Percentiles rank a stretch among this genome's conserved stretches.
These are phyloP conservation scores for Cheracebus regulus DNA, from an alignment of 2,797 vertebrate genomes.

Conservation along the genomic window DNA sequence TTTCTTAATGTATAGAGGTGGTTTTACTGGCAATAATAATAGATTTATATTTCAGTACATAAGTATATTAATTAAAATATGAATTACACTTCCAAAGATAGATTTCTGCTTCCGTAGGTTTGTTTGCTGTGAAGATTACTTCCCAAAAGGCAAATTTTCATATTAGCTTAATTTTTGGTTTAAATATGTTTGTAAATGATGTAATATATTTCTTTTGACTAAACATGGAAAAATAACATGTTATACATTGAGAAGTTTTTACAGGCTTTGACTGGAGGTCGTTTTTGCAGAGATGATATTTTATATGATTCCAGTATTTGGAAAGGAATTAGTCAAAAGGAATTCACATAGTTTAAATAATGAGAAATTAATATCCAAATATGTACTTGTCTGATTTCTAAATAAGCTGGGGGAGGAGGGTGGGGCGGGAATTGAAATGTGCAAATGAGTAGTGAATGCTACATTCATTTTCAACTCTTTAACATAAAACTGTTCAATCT, in stretches of 20 bases:
- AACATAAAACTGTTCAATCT: slow-evolving; percentile 79
- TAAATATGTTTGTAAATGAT: slow-evolving; percentile 79
- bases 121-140: slow-evolving; percentile 83
- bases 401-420: slow-evolving; percentile 77
- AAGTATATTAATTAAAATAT: slow-evolving; percentile 73
- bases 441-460: slow-evolving; percentile 77
- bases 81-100: slow-evolving; percentile 75
- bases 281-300: slow-evolving; percentile 82
- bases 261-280: slow-evolving; percentile 79
- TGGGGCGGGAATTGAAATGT: slow-evolving; percentile 67
- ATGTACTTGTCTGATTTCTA: slow-evolving; percentile 84
- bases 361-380: slow-evolving; percentile 81
- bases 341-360: slow-evolving; percentile 81
- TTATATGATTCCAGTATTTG: slow-evolving; percentile 82
- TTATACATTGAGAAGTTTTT: slow-evolving; percentile 82
- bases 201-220: slow-evolving; percentile 84
- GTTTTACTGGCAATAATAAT: slow-evolving; percentile 74
- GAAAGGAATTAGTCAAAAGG: slow-evolving; percentile 80
- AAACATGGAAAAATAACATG: slow-evolving; percentile 74
- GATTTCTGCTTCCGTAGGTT: slow-evolving; percentile 79
- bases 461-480: slow-evolving; percentile 80
- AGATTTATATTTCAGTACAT: slow-evolving; percentile 77
- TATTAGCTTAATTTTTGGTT: slow-evolving; percentile 80
- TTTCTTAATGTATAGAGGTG: slow-evolving; percentile 68
- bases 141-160: slow-evolving; percentile 78